Evolutionary conservation across 2,113 vertebrate genomes (phyloP).

Genomic region (Opisthocomus hoazin): DNA sequence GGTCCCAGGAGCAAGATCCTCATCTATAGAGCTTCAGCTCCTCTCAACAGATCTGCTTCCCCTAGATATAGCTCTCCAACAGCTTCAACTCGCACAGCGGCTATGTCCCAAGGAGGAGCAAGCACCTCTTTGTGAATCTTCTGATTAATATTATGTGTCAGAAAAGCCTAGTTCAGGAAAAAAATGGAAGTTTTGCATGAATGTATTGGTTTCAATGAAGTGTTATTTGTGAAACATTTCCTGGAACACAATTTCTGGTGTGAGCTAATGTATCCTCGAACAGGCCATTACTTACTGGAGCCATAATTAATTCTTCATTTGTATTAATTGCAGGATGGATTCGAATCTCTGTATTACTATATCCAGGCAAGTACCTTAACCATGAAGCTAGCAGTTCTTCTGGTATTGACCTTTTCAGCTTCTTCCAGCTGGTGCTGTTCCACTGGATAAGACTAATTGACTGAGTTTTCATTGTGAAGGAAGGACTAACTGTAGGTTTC

Average conservation of each 20-base stretch:
- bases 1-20: background rate
- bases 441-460: background rate
- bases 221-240: background rate
- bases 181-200: background rate
- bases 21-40: background rate
- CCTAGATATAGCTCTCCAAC: background rate
- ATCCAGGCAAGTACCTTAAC: background rate
- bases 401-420: background rate
- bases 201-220: background rate
- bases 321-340: background rate
- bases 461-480: background rate
- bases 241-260: background rate
- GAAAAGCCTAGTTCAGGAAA: background rate
- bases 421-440: background rate
- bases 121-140: background rate
- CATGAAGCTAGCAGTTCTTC: background rate
- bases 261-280: background rate
- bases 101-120: background rate
- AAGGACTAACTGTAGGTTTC: background rate
- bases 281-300: background rate
- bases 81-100: accelerated
- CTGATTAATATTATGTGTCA: background rate
- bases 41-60: background rate
- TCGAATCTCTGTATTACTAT: background rate
- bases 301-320: background rate